Conservation (phyloP, 2,113 vertebrate species). For the Eira barbara region DNA sequence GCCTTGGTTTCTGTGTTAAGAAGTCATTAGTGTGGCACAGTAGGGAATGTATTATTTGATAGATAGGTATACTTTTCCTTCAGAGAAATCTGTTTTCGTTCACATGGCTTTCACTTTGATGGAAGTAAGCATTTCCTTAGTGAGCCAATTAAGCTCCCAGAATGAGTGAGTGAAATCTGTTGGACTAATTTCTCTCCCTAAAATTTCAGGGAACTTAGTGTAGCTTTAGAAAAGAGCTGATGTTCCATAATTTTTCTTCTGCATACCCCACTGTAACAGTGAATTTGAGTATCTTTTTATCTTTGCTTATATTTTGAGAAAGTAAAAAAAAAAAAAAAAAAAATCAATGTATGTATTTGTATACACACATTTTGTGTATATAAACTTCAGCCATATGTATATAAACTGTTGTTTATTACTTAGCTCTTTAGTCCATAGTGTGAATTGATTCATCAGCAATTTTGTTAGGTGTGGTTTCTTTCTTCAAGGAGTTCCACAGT, state of each 20-base stretch:
- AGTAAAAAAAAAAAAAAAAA: neutral
- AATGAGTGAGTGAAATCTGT: neutral
- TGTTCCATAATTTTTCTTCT: neutral
- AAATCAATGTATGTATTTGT: neutral
- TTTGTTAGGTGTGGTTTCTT: neutral
- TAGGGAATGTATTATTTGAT: neutral
- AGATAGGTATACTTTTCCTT: neutral
- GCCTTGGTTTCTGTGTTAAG: neutral
- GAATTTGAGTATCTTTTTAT: conserved; percentile 1
- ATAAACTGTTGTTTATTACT: neutral
- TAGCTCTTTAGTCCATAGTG: neutral
- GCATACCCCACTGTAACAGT: neutral
- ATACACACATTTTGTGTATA: neutral
- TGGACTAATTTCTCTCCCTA: neutral
- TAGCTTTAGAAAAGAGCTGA: conserved; percentile 11
- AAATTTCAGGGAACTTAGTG: neutral
- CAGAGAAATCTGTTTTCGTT: conserved; percentile 6
- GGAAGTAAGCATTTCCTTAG: conserved; percentile 34
- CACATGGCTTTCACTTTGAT: neutral
- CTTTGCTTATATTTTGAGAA: conserved; percentile 27
- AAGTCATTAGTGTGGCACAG: neutral
- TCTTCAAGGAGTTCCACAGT: neutral
- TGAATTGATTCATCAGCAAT: conserved; percentile 5
- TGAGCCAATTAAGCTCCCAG: conserved; percentile 1
- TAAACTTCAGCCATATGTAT: neutral